Percentiles rank a stretch among this genome's conserved stretches.
phyloP scores from a whole-genome alignment of 2,888 invertebrate genomes.

The Lasioglossum figueresi region DNA sequence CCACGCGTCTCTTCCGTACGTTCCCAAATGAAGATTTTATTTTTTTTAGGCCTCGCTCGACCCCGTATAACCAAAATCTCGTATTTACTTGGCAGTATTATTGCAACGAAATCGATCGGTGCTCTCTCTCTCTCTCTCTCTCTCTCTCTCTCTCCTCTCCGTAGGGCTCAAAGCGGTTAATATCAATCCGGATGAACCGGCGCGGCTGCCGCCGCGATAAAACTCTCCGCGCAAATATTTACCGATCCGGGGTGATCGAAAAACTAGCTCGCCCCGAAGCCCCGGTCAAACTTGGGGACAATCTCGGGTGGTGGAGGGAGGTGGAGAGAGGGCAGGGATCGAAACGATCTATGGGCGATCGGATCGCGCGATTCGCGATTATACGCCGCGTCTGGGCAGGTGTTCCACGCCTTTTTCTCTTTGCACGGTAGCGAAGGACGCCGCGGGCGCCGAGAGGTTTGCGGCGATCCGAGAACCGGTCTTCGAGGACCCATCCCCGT shows the following conservation, averaged over 20 bases:
- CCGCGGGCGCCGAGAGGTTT: slow-evolving; percentile 22
- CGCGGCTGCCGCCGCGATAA: not conserved
- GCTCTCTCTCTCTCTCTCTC: too few relatives aligned
- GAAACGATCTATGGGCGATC: not conserved
- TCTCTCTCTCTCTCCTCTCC: too few relatives aligned
- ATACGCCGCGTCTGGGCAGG: slow-evolving; percentile 51
- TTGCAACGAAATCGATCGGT: slow-evolving; percentile 44
- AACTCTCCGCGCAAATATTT: slow-evolving; percentile 33
- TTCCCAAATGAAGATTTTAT: slow-evolving; percentile 5
- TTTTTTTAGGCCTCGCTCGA: not conserved
- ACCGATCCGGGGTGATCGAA: slow-evolving; percentile 33
- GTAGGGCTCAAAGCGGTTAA: slow-evolving; percentile 5
- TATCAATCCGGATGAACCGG: not conserved
- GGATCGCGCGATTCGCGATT: slow-evolving; percentile 48
- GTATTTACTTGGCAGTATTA: slow-evolving; percentile 36
- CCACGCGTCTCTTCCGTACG: not conserved
- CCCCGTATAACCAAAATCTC: not conserved
- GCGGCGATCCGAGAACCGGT: slow-evolving; percentile 60
- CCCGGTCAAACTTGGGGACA: not conserved
- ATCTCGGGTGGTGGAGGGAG: not conserved
- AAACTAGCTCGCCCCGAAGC: not conserved
- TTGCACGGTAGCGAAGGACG: slow-evolving; percentile 21
- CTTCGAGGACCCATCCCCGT: slow-evolving; percentile 57
- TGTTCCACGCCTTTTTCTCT: slow-evolving; percentile 31
- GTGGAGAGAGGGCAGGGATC: not conserved